Evolutionary conservation across 1,140 invertebrate genomes (phyloP).

Genomic region (Philopotamus ludificatus): DNA sequence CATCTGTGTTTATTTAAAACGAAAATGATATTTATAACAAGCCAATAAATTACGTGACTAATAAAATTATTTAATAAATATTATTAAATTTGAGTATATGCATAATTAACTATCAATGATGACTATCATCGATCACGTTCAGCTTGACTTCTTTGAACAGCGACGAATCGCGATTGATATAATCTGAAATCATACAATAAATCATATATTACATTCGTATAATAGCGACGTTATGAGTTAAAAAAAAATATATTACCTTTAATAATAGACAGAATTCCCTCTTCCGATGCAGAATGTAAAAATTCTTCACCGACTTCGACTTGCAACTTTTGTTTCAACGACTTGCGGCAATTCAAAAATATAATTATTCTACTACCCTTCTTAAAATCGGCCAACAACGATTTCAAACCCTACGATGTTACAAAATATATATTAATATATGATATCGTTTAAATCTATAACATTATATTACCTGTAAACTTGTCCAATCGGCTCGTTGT

Average conservation of each 20-base stretch:
- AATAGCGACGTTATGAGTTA: background rate
- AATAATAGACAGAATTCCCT: constrained; percentile 27
- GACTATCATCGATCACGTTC: too few relatives aligned
- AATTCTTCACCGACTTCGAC: constrained; percentile 32
- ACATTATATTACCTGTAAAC: constrained; percentile 54
- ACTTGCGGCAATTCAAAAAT: constrained; percentile 33
- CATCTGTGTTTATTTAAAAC: too few relatives aligned
- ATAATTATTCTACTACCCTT: constrained; percentile 32
- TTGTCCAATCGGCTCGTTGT: constrained; percentile 58
- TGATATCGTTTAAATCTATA: background rate
- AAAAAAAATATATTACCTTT: constrained; percentile 16
- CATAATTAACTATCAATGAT: too few relatives aligned
- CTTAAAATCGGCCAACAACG: constrained; percentile 32
- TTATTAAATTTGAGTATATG: too few relatives aligned
- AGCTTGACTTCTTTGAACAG: too few relatives aligned
- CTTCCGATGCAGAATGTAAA: constrained; percentile 30
- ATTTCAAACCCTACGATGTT: constrained; percentile 35
- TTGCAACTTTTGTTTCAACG: constrained; percentile 29
- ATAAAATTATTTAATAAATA: too few relatives aligned
- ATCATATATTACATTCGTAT: too few relatives aligned
- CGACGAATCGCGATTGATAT: too few relatives aligned
- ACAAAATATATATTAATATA: constrained; percentile 12
- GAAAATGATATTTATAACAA: too few relatives aligned
- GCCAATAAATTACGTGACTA: too few relatives aligned
- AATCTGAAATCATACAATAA: background rate